A percentile compares a stretch with the other conserved stretches of the same genome.
phyloP scores from a whole-genome alignment of 35 echinoderm and acorn worm genomes.

The Chiridota heheva region DNA sequence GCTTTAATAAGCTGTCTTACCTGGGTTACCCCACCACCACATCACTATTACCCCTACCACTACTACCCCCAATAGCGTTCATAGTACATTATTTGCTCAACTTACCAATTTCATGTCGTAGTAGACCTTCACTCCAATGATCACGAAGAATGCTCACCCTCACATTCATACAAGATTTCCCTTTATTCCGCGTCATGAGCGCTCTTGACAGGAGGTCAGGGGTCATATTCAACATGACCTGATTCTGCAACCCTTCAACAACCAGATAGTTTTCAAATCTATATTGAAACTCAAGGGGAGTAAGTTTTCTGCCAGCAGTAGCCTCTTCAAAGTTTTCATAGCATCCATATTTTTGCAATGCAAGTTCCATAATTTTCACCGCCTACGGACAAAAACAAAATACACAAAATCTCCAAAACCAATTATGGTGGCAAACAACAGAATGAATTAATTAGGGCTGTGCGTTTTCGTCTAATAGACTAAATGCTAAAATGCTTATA shows the following conservation, averaged over 20 bases:
- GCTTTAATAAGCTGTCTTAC: too few species aligned
- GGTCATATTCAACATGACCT: conserved; percentile 69
- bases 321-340: conserved; percentile 66
- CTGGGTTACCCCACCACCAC: too few species aligned
- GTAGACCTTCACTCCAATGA: conserved; percentile 59
- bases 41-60: too few species aligned
- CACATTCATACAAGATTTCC: conserved; percentile 62
- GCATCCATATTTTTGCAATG: conserved; percentile 52
- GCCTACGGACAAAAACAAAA: conserved; percentile 15
- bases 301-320: conserved; percentile 45
- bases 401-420: background rate
- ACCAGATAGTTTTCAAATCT: conserved; percentile 61
- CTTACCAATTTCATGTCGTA: conserved; percentile 80
- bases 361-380: conserved; percentile 42
- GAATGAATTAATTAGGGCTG: background rate
- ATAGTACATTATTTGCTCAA: background rate
- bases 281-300: conserved; percentile 49
- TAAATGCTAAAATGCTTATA: background rate
- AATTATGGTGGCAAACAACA: background rate
- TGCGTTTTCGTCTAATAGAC: background rate
- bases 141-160: conserved; percentile 45
- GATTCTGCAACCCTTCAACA: conserved; percentile 65
- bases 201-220: conserved; percentile 65
- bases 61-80: background rate
- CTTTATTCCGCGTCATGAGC: conserved; percentile 66